phyloP scores from a whole-genome alignment of 1,140 invertebrate genomes.

The Calliphora vicina region DNA sequence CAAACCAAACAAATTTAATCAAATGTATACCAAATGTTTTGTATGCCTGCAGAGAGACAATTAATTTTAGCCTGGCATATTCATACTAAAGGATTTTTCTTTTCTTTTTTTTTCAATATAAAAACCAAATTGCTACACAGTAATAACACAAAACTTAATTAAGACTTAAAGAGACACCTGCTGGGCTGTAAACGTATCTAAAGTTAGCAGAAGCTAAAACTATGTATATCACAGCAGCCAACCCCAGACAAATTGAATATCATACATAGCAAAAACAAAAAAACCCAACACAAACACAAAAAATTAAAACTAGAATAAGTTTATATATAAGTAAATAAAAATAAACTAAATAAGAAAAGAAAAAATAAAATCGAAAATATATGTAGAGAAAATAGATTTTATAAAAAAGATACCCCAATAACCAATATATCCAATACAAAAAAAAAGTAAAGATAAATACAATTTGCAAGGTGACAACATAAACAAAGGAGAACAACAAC shows the following conservation, averaged over 20 bases:
- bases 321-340: background rate
- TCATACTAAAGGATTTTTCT: background rate
- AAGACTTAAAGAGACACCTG: constrained; percentile 15
- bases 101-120: background rate
- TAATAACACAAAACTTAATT: constrained; percentile 2
- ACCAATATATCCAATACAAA: background rate
- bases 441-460: constrained; percentile 17
- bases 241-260: too few relatives aligned
- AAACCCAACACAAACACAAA: too few relatives aligned
- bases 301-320: background rate
- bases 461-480: background rate
- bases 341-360: background rate
- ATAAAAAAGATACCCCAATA: constrained; percentile 6
- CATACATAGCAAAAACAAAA: too few relatives aligned
- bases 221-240: too few relatives aligned
- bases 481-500: background rate
- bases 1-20: background rate
- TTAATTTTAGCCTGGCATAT: background rate
- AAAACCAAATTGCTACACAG: constrained; percentile 7
- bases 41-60: background rate
- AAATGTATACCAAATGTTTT: background rate
- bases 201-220: background rate
- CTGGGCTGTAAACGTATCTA: background rate
- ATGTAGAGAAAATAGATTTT: background rate
- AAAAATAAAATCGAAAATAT: background rate